These are phyloP conservation scores for Hydrocynus forskahlii DNA, from an alignment of 2,797 vertebrate species.

Conservation along the genomic window DNA sequence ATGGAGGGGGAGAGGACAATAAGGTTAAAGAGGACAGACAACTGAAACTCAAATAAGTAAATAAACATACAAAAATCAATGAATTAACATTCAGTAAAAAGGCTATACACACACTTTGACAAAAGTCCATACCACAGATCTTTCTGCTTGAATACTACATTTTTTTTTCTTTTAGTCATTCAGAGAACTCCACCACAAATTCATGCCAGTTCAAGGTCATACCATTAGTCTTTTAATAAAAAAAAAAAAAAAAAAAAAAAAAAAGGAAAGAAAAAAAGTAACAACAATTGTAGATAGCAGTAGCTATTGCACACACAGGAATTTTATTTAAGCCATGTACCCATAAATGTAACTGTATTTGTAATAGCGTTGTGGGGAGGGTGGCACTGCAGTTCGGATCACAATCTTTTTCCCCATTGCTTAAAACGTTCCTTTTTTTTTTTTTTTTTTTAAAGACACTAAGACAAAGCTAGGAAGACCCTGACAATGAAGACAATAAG, in stretches of 20 bases:
- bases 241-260: constrained; percentile 42
- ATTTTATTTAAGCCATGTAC: constrained; percentile 74
- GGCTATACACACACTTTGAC: constrained; percentile 68
- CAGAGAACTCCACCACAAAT: constrained; percentile 57
- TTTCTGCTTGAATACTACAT: constrained; percentile 55
- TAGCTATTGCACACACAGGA: constrained; percentile 86
- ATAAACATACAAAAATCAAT: constrained; percentile 56
- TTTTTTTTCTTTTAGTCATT: constrained; percentile 27
- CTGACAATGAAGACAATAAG: constrained; percentile 61
- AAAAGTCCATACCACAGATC: constrained; percentile 62
- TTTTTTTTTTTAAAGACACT: constrained; percentile 55
- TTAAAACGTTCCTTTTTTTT: constrained; percentile 57
- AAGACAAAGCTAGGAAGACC: constrained; percentile 63
- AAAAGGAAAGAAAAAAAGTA: constrained; percentile 48
- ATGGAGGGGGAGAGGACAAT: constrained; percentile 35
- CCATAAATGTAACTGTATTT: constrained; percentile 58
- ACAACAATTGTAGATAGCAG: constrained; percentile 64
- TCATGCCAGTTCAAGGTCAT: constrained; percentile 63
- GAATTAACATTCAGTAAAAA: constrained; percentile 65
- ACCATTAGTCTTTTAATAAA: constrained; percentile 51
- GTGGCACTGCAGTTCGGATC: constrained; percentile 54
- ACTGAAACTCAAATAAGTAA: constrained; percentile 56
- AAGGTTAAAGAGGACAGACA: constrained; percentile 41
- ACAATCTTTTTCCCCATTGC: constrained; percentile 7
- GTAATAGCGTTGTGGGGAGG: constrained; percentile 54